Conservation (phyloP, 2,113 vertebrate species). For the Macaca fascicularis region T2T-MFA8v1.1 NC_088386.1:42637001-42637500, state of each 20-base stretch:
- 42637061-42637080: background rate
- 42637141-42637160: constrained; percentile 67
- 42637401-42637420: background rate
- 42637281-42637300: constrained; percentile 70
- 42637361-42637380: constrained; percentile 36
- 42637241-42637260: constrained; percentile 69
- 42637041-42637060: constrained; percentile 1
- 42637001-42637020: background rate
- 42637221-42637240: constrained; percentile 72
- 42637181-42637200: constrained; percentile 73
- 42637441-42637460: background rate
- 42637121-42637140: constrained; percentile 65
- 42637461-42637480: constrained; percentile 16
- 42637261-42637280: constrained; percentile 65
- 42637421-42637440: constrained; percentile 25
- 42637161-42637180: constrained; percentile 72
- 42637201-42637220: constrained; percentile 74
- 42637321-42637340: constrained; percentile 58
- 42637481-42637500: constrained; percentile 15
- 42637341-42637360: constrained; percentile 30
- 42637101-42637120: constrained; percentile 67
- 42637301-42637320: constrained; percentile 63
- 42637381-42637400: background rate
- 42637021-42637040: background rate
- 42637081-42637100: constrained; percentile 61